Evolutionary conservation across 2,888 invertebrate genomes (phyloP), one percentile per base, ranked within the genome.

Genomic region (Macrostomum cliftonense): DNA sequence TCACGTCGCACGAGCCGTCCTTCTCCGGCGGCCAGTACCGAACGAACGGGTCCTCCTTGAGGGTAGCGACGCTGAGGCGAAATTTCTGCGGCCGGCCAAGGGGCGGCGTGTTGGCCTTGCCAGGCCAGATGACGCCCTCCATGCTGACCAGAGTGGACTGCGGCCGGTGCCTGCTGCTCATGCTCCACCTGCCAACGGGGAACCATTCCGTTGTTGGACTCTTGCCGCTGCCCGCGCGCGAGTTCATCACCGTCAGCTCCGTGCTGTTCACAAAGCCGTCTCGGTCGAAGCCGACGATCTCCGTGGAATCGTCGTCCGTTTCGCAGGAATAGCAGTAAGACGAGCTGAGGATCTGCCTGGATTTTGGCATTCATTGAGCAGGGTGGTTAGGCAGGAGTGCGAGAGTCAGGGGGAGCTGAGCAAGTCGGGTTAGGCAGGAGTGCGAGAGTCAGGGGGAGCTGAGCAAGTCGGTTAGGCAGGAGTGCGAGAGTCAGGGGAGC

Each of bases 41-140:
- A 57, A 95, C 86, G 71, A 91, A 97, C 1, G 95, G 93, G 39
- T 86, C 82, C 70, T 93, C 93, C 69, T 89, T 85, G 58, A 91
- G 75, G 64, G 91, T 93, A 42, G 86, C 84, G 56, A 74, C 65
- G 51, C 83, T 82, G 70, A 95, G 78, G 72, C 89, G 86, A 71
- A 91, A 89, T 71, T 88, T 89, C 70, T 91, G 89, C 0, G 95
- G 93, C 13, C 88, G 86, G 37, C 95, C 95, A 67, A 86, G 86
- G 0, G 97, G 97, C 11, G 95, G 95, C 21, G 86, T 87, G 64
- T 89, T 86, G 50, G 82, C 78, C 57, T 84, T 83, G 7, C 93
- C 95, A 0, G 95, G 95, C 97, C 97, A 97, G 16, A 91, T 87
- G 58, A 97, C 93, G 67, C 91, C 95, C 65, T 89, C 85, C 64